Evolutionary conservation across 1,140 invertebrate species (phyloP).

Genomic region (Pachypsylla venusta): DNA sequence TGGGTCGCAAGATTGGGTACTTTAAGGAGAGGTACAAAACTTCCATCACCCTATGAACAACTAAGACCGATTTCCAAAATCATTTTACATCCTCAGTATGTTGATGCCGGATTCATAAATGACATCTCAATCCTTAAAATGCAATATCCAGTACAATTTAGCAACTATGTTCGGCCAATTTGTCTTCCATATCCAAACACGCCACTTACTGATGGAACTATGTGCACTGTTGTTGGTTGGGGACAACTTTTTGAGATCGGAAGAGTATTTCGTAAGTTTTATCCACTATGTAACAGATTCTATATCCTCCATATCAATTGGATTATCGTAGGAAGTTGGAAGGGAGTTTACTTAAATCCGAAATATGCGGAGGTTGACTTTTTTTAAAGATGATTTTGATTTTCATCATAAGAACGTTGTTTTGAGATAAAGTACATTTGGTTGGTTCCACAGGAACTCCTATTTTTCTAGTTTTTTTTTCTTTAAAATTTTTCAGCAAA

Average conservation of each 20-base stretch:
- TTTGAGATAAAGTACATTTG: no score
- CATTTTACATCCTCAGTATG: conserved; percentile 56
- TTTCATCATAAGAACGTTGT: no score
- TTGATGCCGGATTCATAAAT: conserved; percentile 60
- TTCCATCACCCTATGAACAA: conserved; percentile 59
- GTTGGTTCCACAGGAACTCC: no score
- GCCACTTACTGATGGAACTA: conserved; percentile 40
- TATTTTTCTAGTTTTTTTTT: no score
- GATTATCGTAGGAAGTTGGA: no score
- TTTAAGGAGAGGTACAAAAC: conserved; percentile 48
- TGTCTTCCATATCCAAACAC: conserved; percentile 42
- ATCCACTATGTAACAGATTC: background rate
- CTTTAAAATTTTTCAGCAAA: no score
- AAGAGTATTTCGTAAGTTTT: conserved; percentile 58
- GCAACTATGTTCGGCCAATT: conserved; percentile 57
- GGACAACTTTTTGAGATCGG: conserved; percentile 66
- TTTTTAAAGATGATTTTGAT: conserved; percentile 12
- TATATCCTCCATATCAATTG: no score
- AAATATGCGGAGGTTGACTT: no score
- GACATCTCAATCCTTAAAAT: conserved; percentile 58
- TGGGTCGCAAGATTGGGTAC: conserved; percentile 65
- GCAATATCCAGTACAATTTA: conserved; percentile 44
- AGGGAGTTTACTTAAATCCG: no score
- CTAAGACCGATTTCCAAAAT: conserved; percentile 42
- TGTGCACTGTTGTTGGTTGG: conserved; percentile 67